Conservation (phyloP, 2,888 invertebrate species). For the Drosophila recens region DNA sequence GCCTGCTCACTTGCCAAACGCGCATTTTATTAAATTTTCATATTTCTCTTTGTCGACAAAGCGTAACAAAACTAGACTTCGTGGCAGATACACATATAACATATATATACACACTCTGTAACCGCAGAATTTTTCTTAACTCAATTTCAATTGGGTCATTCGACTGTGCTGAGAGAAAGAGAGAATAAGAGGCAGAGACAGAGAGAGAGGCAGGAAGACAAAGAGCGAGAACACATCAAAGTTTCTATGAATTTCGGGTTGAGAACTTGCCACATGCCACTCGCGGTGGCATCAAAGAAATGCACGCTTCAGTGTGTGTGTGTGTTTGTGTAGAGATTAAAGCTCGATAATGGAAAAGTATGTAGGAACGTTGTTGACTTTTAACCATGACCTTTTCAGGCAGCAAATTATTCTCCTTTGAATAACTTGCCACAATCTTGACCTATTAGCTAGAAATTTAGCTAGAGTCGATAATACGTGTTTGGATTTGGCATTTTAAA, state of each 20-base stretch:
- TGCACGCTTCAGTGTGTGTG: background rate
- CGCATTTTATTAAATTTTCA: slow-evolving; percentile 35
- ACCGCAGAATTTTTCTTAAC: slow-evolving; percentile 52
- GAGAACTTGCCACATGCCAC: slow-evolving; percentile 25
- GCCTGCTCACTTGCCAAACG: slow-evolving; percentile 12
- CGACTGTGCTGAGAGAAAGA: slow-evolving; percentile 13
- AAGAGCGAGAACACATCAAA: slow-evolving; percentile 4
- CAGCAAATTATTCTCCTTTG: slow-evolving; percentile 22
- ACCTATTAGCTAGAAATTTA: slow-evolving; percentile 4
- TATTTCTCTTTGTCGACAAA: slow-evolving; percentile 18
- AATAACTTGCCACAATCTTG: slow-evolving; percentile 9
- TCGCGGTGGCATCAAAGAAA: slow-evolving; percentile 38
- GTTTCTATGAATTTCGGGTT: slow-evolving; percentile 21
- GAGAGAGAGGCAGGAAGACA: background rate
- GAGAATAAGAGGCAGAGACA: background rate
- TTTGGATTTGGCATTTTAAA: slow-evolving; percentile 25
- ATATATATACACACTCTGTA: background rate
- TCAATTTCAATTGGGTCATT: slow-evolving; percentile 46
- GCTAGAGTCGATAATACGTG: slow-evolving; percentile 27
- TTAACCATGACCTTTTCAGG: slow-evolving; percentile 17
- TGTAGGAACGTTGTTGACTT: slow-evolving; percentile 8
- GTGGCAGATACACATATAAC: background rate
- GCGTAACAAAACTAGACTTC: slow-evolving; percentile 5
- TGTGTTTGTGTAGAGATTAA: slow-evolving; percentile 13
- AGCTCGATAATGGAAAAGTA: slow-evolving; percentile 8